Evolutionary conservation across 2,888 invertebrate species (phyloP), one percentile per base, ranked within the genome.

Genomic region (Patella ulyssiponensis): DNA sequence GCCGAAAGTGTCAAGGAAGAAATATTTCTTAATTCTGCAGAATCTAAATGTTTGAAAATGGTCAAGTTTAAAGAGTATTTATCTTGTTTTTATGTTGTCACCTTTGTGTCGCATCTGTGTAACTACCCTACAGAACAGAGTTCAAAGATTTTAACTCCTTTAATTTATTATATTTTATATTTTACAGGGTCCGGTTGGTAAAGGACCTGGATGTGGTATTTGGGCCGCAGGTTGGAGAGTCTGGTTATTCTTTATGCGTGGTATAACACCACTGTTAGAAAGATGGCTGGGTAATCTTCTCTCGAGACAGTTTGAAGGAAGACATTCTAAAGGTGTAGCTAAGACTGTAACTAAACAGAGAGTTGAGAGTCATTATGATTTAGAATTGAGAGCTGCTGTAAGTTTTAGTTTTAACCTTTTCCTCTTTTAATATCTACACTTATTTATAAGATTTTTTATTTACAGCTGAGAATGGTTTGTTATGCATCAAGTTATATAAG

Each of bases 171-270:
- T 58, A 70, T 54, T 33, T 14, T 53, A 73, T 58, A 70, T 54
- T 33, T 84, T 77, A 12, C 88, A 96, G 96, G 98, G 98, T 74
- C 98, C 98, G 1, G 98, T 99, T 20, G 98, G 98, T 1, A 99
- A 99, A 93, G 99, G 99, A 3, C 99, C 99, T 0, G 99, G 99
- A 0, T 98, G 98, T 92, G 99, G 99, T 27, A 95, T 98, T 92
- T 99, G 99, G 99, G 97, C 98, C 0, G 98, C 99, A 0, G 98
- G 99, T 0, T 99, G 99, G 99, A 94, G 99, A 77, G 99, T 99
- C 20, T 99, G 99, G 99, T 93, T 99, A 75, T 99, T 99, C 94
- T 99, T 99, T 92, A 97, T 99, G 96, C 94, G 99, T 77, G 99
- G 99, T 23, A 98, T 99, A 86, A 99, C 99, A 0, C 99, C 99